phyloP scores from a whole-genome alignment of 2,797 vertebrate genomes.

The Hemibagrus guttatus region DNA sequence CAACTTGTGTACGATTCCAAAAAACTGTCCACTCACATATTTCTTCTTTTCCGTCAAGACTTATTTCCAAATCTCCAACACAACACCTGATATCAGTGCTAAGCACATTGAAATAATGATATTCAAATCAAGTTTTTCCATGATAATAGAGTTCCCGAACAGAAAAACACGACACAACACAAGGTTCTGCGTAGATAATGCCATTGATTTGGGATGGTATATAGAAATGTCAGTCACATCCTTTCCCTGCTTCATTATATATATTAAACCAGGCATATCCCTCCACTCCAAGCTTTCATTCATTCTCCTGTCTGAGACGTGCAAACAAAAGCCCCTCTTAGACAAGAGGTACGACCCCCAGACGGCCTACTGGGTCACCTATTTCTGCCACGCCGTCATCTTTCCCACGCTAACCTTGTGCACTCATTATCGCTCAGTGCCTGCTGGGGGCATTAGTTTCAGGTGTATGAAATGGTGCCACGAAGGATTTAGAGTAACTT shows the following conservation, averaged over 20 bases:
- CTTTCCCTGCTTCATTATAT: conserved; percentile 43
- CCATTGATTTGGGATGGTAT: conserved; percentile 25
- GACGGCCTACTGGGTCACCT: conserved; percentile 89
- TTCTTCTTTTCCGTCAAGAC: neutral
- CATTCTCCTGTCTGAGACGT: conserved; percentile 71
- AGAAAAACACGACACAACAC: conserved; percentile 1
- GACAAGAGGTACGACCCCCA: conserved; percentile 71
- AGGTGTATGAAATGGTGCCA: conserved; percentile 80
- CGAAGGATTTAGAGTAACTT: conserved; percentile 75
- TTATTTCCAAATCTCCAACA: neutral
- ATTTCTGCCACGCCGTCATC: conserved; percentile 86
- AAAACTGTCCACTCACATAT: neutral
- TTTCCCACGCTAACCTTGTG: conserved; percentile 92
- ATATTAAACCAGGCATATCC: conserved; percentile 56
- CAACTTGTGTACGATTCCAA: neutral
- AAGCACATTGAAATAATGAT: neutral
- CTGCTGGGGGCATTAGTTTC: conserved; percentile 91
- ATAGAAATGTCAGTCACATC: conserved; percentile 49
- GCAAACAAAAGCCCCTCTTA: conserved; percentile 85
- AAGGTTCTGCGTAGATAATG: conserved; percentile 11
- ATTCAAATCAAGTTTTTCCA: neutral
- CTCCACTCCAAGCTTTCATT: conserved; percentile 57
- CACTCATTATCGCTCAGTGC: conserved; percentile 83
- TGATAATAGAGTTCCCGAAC: neutral
- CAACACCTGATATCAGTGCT: neutral